Evolutionary conservation across 2,113 vertebrate genomes (phyloP), one percentile per base, ranked within the genome.

Genomic region (Potamarius usumacintae): DNA sequence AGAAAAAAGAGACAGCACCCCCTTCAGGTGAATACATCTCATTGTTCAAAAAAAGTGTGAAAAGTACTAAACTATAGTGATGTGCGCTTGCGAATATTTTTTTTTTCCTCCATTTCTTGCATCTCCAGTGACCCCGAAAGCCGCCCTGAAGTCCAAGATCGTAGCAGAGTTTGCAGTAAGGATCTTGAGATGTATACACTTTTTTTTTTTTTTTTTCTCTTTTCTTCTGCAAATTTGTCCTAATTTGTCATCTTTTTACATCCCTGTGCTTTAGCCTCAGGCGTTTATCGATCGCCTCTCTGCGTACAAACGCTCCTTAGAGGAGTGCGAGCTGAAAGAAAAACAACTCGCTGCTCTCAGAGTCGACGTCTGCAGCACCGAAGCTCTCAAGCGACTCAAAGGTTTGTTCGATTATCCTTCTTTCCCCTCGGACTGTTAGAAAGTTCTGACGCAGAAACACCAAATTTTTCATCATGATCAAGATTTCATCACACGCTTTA

Each of bases 111-210:
- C 53, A 4, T 6, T 84, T 2, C 22, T 90, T 34, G 12, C 90
- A 97, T 96, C 94, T 7, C 93, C 96, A 80, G 89, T 94, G 0
- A 98, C 96, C 89, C 95, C 96, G 0, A 99, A 98, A 96, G 96
- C 97, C 80, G 97, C 96, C 83, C 92, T 99, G 82, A 99, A 99
- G 92, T 99, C 98, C 69, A 99, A 99, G 95, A 99, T 99, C 42
- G 97, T 99, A 17, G 97, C 97, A 0, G 98, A 99, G 92, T 99
- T 99, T 92, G 94, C 97, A 89, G 98, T 99, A 95, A 97, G 97
- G 95, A 78, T 34, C 14, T 82, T 48, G 53, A 60, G 1, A 15
- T 58, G 15, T 60, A 7, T 55, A 30, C 15, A 42, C 34, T 42
- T 42, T 2, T 42, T 42, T 42, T 42, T 42, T 42, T 42, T 42